Percentiles rank a stretch among this genome's conserved stretches.
These are phyloP conservation scores for Chanos chanos DNA, from an alignment of 2,797 vertebrate genomes.

Conservation along the genomic window DNA sequence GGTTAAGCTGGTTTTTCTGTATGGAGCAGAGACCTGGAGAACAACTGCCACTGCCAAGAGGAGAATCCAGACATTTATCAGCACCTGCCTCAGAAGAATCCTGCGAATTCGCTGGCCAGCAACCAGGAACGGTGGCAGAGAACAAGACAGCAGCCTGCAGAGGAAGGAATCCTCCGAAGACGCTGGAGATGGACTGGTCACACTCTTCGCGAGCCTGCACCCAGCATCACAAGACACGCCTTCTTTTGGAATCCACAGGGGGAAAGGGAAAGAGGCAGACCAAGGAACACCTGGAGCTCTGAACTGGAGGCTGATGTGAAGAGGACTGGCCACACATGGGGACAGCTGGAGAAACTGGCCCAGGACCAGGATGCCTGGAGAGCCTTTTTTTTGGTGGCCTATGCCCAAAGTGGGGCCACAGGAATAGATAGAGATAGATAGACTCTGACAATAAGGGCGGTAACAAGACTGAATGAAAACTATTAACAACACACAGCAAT, in stretches of 20 bases:
- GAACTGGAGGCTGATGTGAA: constrained; percentile 3
- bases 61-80: constrained; percentile 15
- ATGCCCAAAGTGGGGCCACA: neutral
- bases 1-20: neutral
- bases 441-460: too few species aligned
- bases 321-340: neutral
- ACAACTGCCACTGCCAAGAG: neutral
- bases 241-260: constrained; percentile 1
- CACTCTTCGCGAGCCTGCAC: neutral
- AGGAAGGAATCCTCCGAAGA: neutral
- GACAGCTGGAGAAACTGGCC: neutral
- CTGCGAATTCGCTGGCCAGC: neutral
- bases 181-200: constrained; percentile 1
- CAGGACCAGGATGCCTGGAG: neutral
- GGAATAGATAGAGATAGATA: too few species aligned
- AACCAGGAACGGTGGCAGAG: neutral
- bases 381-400: neutral
- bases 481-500: too few species aligned
- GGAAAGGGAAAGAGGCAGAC: neutral
- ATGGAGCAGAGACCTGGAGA: neutral
- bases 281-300: neutral
- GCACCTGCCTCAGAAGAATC: constrained; percentile 1
- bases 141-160: neutral
- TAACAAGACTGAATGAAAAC: too few species aligned
- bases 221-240: neutral